Evolutionary conservation across 2,888 invertebrate genomes (phyloP).

Genomic region (Gymnosoma rotundatum): DNA sequence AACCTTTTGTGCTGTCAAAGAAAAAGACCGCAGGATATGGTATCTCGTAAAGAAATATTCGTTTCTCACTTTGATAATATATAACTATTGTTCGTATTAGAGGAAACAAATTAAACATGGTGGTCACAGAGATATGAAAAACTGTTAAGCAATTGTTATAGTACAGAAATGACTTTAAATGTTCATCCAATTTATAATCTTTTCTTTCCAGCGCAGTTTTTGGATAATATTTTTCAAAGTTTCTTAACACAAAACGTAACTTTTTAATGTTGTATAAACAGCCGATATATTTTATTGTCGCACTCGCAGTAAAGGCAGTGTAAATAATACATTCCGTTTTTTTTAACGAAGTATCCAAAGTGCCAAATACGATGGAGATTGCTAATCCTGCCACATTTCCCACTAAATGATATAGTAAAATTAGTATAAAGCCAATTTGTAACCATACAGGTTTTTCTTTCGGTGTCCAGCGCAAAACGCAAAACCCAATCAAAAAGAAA

Average conservation of each 20-base stretch:
- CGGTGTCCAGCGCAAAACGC: slow-evolving; percentile 24
- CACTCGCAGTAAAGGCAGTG: not conserved
- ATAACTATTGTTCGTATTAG: slow-evolving; percentile 60
- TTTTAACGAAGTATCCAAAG: slow-evolving; percentile 24
- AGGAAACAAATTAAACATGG: slow-evolving; percentile 70
- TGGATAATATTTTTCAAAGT: slow-evolving; percentile 67
- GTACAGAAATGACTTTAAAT: slow-evolving; percentile 51
- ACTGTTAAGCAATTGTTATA: slow-evolving; percentile 61
- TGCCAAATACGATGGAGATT: not conserved
- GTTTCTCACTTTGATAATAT: slow-evolving; percentile 54
- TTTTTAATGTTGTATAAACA: not conserved
- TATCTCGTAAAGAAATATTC: slow-evolving; percentile 51
- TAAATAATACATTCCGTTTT: slow-evolving; percentile 40
- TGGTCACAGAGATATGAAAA: slow-evolving; percentile 66
- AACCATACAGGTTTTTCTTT: not conserved
- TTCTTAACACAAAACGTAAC: slow-evolving; percentile 6
- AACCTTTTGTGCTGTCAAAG: slow-evolving; percentile 38
- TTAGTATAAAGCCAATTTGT: not conserved
- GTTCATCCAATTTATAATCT: slow-evolving; percentile 59
- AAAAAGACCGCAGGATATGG: slow-evolving; percentile 71
- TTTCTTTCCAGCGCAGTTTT: slow-evolving; percentile 38
- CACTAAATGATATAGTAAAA: accelerated
- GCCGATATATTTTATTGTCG: not conserved
- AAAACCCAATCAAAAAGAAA: slow-evolving; percentile 20
- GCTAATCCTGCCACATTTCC: not conserved